Conservation (phyloP, 2,888 invertebrate species). For the Cerceris ruficornis region DNA sequence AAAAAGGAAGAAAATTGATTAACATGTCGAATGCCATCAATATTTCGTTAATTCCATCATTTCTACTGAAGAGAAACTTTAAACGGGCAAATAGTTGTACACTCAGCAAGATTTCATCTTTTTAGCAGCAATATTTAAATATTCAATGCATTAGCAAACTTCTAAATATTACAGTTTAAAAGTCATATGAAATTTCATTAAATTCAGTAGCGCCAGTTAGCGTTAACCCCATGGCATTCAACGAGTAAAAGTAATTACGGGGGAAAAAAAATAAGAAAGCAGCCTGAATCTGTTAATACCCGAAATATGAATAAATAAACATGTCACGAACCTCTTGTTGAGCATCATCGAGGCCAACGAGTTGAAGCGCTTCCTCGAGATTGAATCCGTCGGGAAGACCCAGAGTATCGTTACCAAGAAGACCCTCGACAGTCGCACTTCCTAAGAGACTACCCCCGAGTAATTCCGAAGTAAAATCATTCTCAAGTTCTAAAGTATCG, state of each 20-base stretch:
- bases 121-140: no score
- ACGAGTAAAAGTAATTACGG: not conserved
- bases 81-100: no score
- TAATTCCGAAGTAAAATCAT: constrained; percentile 77
- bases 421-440: constrained; percentile 73
- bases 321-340: constrained; percentile 68
- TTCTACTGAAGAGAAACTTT: no score
- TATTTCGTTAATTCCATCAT: no score
- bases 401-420: constrained; percentile 80
- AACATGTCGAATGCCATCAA: no score
- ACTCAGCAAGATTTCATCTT: no score
- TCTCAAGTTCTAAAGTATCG: constrained; percentile 77
- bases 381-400: constrained; percentile 86
- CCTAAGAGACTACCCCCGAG: constrained; percentile 74
- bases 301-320: not conserved
- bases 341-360: constrained; percentile 88
- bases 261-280: not conserved
- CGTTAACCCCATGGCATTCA: not conserved
- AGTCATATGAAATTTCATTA: no score
- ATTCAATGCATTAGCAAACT: no score
- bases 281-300: not conserved
- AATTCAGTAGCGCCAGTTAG: no score
- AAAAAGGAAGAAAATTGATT: no score
- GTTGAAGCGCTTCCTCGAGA: constrained; percentile 88
- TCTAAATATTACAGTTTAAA: no score